Conservation (phyloP, 2,888 invertebrate genomes). For the Ypsolopha scabrella region DNA sequence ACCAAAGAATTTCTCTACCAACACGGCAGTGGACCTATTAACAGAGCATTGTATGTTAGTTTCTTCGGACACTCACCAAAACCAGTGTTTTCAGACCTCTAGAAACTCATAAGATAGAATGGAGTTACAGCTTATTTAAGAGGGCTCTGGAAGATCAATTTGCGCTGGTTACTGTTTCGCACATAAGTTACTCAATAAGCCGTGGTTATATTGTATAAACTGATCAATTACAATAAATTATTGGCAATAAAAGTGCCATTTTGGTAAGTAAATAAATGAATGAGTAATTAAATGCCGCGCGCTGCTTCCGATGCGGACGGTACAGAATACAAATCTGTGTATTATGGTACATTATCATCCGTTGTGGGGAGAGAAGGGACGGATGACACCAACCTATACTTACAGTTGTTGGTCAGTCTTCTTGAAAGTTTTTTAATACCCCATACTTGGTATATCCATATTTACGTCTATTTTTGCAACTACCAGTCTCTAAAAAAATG, state of each 20-base stretch:
- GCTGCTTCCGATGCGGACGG: constrained; percentile 22
- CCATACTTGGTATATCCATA: too few relatives aligned
- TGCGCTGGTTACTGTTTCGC: neutral
- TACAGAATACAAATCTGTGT: constrained; percentile 58
- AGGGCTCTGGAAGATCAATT: neutral
- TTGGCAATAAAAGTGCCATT: constrained; percentile 51
- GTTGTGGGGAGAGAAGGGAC: constrained; percentile 14
- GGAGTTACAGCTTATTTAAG: neutral
- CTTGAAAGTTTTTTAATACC: too few relatives aligned
- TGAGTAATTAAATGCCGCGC: constrained; percentile 50
- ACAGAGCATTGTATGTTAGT: neutral
- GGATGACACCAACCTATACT: too few relatives aligned
- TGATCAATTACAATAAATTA: constrained; percentile 63
- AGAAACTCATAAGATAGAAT: neutral
- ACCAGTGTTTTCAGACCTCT: neutral
- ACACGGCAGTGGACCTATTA: neutral
- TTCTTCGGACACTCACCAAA: neutral
- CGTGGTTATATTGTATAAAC: constrained; percentile 39
- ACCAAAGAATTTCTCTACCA: neutral
- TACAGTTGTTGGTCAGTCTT: too few relatives aligned
- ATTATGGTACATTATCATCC: constrained; percentile 48
- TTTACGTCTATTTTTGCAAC: too few relatives aligned
- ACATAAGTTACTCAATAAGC: constrained; percentile 25
- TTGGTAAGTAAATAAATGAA: constrained; percentile 49
- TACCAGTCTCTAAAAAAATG: too few relatives aligned